Percentiles rank a stretch among this genome's conserved stretches.
Evolutionary conservation across 2,113 vertebrate genomes (phyloP).

Genomic region (Illadopsis cleaveri): DNA sequence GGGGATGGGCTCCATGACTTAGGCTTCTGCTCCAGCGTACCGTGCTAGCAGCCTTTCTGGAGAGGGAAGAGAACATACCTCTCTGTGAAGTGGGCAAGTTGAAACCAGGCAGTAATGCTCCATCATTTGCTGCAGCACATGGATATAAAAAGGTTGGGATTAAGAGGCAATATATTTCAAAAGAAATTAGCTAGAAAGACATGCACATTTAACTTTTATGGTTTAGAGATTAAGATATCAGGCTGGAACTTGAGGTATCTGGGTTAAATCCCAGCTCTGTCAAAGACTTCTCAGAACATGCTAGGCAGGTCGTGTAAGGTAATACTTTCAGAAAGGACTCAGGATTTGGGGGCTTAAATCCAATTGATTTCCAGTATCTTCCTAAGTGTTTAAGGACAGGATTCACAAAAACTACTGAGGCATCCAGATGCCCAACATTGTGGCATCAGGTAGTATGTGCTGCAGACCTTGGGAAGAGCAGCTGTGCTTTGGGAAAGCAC

Average conservation of each 20-base stretch:
- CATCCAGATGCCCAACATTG: background rate
- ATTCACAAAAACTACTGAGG: background rate
- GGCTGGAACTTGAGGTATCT: background rate
- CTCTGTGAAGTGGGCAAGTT: background rate
- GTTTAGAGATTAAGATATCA: slow-evolving; percentile 21
- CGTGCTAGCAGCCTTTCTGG: background rate
- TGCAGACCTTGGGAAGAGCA: background rate
- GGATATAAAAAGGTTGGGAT: slow-evolving; percentile 7
- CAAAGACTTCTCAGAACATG: background rate
- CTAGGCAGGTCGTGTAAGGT: background rate
- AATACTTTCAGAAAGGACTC: slow-evolving; percentile 11
- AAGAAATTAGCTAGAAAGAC: slow-evolving; percentile 8
- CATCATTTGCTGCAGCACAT: background rate
- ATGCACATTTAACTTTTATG: background rate
- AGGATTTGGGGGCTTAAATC: slow-evolving; percentile 29
- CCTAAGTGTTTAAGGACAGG: background rate
- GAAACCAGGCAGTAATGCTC: background rate
- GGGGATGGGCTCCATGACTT: background rate
- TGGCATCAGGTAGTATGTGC: background rate
- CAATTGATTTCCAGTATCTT: slow-evolving; percentile 20
- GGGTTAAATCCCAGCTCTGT: slow-evolving; percentile 36
- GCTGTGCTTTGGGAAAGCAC: background rate
- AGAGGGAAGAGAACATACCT: background rate
- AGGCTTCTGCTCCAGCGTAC: background rate
- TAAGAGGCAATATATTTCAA: slow-evolving; percentile 1